Percentiles rank a stretch among this genome's conserved stretches.
Conservation (phyloP, 2,113 vertebrate species). For the Anarrhichthys ocellatus region DNA sequence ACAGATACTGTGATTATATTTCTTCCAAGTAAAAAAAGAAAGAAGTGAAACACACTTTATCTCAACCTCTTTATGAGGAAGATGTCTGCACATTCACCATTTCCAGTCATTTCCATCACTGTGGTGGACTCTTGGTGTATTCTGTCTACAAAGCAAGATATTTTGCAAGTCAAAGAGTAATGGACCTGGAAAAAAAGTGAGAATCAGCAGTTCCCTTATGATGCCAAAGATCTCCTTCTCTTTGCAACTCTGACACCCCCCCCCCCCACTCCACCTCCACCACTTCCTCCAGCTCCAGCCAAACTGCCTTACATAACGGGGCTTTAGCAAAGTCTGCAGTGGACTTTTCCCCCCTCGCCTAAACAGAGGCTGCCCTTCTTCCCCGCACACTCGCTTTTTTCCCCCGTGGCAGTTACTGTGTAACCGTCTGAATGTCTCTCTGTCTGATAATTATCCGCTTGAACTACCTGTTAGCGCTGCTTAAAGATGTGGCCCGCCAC, state of each 20-base stretch:
- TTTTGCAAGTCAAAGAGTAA: conserved; percentile 14
- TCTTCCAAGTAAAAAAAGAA: not conserved
- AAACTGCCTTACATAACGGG: conserved; percentile 68
- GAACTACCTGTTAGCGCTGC: conserved; percentile 57
- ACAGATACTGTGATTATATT: no score
- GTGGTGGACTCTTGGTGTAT: not conserved
- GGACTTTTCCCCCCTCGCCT: conserved; percentile 55
- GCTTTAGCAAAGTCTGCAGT: conserved; percentile 68
- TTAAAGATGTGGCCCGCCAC: conserved; percentile 23
- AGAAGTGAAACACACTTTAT: not conserved
- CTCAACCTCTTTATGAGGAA: not conserved
- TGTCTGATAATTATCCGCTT: conserved; percentile 37
- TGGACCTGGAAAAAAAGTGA: conserved; percentile 2
- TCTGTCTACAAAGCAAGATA: not conserved
- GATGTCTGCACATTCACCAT: not conserved
- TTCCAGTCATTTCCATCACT: not conserved
- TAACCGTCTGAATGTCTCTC: conserved; percentile 25
- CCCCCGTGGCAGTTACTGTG: conserved; percentile 4
- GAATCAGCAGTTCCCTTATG: conserved; percentile 10
- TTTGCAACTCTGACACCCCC: conserved; percentile 29
- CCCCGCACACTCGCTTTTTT: conserved; percentile 27
- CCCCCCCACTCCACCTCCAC: conserved; percentile 6
- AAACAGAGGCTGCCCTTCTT: conserved; percentile 58
- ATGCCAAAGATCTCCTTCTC: conserved; percentile 23
- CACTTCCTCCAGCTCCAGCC: conserved; percentile 34